A percentile compares a stretch with the other conserved stretches of the same genome.
Conservation (phyloP, 2,888 invertebrate species). For the Eledona agricola region DNA sequence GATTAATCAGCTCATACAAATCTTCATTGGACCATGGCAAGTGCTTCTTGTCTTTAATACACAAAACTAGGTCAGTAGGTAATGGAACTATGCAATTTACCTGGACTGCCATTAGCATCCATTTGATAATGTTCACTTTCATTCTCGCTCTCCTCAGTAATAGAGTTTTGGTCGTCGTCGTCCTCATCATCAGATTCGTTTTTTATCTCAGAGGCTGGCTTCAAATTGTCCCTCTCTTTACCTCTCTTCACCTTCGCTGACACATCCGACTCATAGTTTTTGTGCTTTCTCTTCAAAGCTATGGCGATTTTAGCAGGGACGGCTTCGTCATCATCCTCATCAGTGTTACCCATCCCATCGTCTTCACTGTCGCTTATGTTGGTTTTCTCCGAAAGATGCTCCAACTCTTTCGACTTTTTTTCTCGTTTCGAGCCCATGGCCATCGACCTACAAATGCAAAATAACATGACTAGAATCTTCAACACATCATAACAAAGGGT, state of each 20-base stretch:
- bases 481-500: not conserved
- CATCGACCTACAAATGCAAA: constrained; percentile 3
- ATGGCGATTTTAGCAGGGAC: constrained; percentile 3
- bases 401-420: constrained; percentile 22
- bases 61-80: too few relatives aligned
- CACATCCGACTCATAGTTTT: constrained; percentile 14
- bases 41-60: constrained; percentile 25
- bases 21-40: constrained; percentile 59
- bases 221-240: too few relatives aligned
- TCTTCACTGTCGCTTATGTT: constrained; percentile 7
- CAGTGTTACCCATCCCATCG: constrained; percentile 1
- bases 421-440: constrained; percentile 27
- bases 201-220: not conserved
- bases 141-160: not conserved
- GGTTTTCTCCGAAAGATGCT: constrained; percentile 7
- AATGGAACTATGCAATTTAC: too few relatives aligned
- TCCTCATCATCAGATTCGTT: not conserved
- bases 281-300: constrained; percentile 18
- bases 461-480: not conserved
- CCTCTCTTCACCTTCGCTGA: too few relatives aligned
- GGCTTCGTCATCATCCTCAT: constrained; percentile 5
- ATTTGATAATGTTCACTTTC: not conserved
- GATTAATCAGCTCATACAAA: constrained; percentile 59
- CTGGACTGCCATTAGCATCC: constrained; percentile 2
- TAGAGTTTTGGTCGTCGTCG: not conserved